phyloP scores from a whole-genome alignment of 2,888 invertebrate species.

The Griposia aprilina region DNA sequence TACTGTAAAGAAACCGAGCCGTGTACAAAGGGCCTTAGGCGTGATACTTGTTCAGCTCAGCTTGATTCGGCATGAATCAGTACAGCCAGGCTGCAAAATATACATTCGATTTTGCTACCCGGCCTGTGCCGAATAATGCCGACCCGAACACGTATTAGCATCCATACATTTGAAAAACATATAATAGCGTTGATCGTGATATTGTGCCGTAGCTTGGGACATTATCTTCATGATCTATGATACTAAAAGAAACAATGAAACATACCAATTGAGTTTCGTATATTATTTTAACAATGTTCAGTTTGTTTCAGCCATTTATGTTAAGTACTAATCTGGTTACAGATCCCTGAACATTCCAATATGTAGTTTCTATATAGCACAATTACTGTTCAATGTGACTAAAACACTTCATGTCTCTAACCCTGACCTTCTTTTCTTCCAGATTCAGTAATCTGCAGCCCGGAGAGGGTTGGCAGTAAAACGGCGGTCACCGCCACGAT shows the following conservation, averaged over 20 bases:
- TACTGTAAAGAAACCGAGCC: no score
- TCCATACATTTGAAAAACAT: background rate
- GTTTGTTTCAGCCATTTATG: background rate
- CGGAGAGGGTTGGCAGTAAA: slow-evolving; percentile 63
- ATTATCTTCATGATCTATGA: background rate
- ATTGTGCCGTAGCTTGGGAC: background rate
- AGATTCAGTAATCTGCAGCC: slow-evolving; percentile 63
- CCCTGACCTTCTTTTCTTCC: slow-evolving; percentile 52
- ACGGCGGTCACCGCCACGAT: slow-evolving; percentile 70
- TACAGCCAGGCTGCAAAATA: no score
- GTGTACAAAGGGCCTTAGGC: no score
- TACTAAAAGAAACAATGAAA: background rate
- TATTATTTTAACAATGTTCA: background rate
- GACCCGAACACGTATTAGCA: no score
- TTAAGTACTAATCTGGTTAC: background rate
- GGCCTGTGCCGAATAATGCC: background rate
- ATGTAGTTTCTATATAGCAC: slow-evolving; percentile 26
- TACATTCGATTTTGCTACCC: background rate
- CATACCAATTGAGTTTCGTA: no score
- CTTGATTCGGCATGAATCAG: background rate
- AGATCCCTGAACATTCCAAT: slow-evolving; percentile 14
- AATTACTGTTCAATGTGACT: slow-evolving; percentile 31
- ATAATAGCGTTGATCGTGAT: background rate
- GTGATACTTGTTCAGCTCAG: background rate
- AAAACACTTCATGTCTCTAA: slow-evolving; percentile 44